Evolutionary conservation across 2,888 invertebrate genomes (phyloP), one percentile per base, ranked within the genome.

Genomic region (Scaptodrosophila latifasciaeformis): DNA sequence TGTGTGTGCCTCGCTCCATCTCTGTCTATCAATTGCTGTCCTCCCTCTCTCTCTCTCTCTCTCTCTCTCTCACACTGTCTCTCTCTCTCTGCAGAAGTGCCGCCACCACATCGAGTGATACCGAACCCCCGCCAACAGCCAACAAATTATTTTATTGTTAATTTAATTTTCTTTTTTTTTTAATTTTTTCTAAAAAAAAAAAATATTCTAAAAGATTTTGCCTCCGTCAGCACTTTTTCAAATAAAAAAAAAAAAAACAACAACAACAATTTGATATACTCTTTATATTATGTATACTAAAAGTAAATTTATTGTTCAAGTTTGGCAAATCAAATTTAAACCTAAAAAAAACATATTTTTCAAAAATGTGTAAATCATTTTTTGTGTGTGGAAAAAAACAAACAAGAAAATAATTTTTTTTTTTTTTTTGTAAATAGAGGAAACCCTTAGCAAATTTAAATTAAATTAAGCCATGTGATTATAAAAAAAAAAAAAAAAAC

Each of bases 271-370:
- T 31, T 31, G 31, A 31, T 31, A 31, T 31, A n/a, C n/a, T 31
- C 31, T 31, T 15, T 35, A 35, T 17, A 35, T 17, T 10, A 27
- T 27, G 27, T 13, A 13, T 21, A 29, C 27, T 7, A 4, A 43
- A 6, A 29, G n/a, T 13, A 31, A 31, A 31, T 12, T 21, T n/a
- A 44, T 30, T 13, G 50, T 55, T 54, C 37, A 59, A 61, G 53
- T 48, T 52, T 64, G 59, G 61, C 59, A 52, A 62, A 51, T 62
- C 56, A 54, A 62, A 60, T 15, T 2, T 47, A 43, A 5, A 21
- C 18, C 6, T 34, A 48, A 2, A 34, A 12, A 21, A 34, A 19
- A 43, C 3, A 43, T 17, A 37, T 40, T 42, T 44, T 49, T 27
- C 3, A 37, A 53, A 53, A 15, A 42, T 49, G 13, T 37, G 15